These are phyloP conservation scores for Chromis chromis DNA, from an alignment of 2,797 vertebrate genomes.

Conservation along the genomic window DNA sequence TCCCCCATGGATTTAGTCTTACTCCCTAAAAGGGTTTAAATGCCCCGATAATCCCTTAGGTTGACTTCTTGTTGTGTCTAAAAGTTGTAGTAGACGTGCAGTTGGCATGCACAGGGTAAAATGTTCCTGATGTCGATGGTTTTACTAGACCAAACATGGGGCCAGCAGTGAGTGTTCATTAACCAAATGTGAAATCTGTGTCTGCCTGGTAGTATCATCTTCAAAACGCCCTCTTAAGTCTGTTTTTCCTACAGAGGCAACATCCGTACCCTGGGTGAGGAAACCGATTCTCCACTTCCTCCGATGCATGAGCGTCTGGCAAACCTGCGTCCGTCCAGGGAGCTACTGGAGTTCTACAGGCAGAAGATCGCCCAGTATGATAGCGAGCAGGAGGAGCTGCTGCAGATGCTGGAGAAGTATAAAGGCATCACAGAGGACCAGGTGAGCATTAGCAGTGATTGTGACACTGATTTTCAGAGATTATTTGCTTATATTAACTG, in stretches of 20 bases:
- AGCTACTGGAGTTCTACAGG: slow-evolving; percentile 94
- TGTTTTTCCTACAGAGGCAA: slow-evolving; percentile 36
- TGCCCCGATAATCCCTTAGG: slow-evolving; percentile 2
- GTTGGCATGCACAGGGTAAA: background rate
- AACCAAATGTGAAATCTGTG: background rate
- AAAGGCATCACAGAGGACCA: slow-evolving; percentile 88
- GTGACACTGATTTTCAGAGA: background rate
- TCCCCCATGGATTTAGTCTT: slow-evolving; percentile 17
- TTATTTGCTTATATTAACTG: background rate
- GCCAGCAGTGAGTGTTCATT: background rate
- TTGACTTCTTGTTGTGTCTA: background rate
- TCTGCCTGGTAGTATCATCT: fast-evolving
- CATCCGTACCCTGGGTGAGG: slow-evolving; percentile 47
- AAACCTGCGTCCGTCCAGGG: slow-evolving; percentile 88
- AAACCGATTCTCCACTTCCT: slow-evolving; percentile 87
- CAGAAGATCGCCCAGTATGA: slow-evolving; percentile 93
- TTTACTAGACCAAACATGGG: background rate
- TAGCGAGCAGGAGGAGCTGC: slow-evolving; percentile 89
- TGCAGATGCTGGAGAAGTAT: slow-evolving; percentile 90
- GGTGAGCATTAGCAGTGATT: slow-evolving; percentile 70
- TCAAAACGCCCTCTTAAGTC: background rate
- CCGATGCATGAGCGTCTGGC: slow-evolving; percentile 89
- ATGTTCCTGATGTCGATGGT: background rate
- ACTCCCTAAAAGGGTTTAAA: slow-evolving; percentile 17
- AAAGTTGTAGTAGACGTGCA: background rate